phyloP scores from a whole-genome alignment of 2,888 invertebrate genomes.

The Metellina segmentata region DNA sequence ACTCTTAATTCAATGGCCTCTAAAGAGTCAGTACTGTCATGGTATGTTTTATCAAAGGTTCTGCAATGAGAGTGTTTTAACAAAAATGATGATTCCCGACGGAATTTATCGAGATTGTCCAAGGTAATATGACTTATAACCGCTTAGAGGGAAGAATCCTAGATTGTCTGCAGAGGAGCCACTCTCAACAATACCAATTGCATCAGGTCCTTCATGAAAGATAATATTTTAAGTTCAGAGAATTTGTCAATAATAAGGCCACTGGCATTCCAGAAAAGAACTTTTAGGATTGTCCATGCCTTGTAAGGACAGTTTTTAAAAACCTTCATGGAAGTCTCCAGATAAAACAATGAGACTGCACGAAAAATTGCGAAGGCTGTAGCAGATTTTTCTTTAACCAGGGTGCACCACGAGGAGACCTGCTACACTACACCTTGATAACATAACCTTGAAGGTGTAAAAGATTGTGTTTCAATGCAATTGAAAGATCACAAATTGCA shows the following conservation, averaged over 20 bases:
- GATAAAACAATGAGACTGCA: no score
- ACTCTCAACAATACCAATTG: conserved; percentile 25
- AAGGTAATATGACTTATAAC: background rate
- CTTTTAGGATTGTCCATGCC: conserved; percentile 24
- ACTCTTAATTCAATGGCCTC: conserved; percentile 24
- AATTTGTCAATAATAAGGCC: conserved; percentile 18
- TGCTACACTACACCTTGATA: no score
- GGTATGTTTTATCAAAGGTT: conserved; percentile 6
- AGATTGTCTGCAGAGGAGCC: background rate
- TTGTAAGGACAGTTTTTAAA: conserved; percentile 25
- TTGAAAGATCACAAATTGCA: no score
- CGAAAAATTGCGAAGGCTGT: no score
- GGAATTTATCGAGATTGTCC: conserved; percentile 1
- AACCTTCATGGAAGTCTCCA: no score
- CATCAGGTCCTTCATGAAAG: conserved; percentile 8
- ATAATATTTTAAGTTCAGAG: conserved; percentile 15
- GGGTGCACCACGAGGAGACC: no score
- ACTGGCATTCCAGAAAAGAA: conserved; percentile 36
- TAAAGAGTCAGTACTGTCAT: background rate
- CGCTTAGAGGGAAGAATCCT: background rate
- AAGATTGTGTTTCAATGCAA: no score
- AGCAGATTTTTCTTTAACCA: no score
- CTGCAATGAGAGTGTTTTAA: no score
- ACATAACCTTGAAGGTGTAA: no score
- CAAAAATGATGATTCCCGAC: conserved; percentile 30